A percentile compares a stretch with the other conserved stretches of the same genome.
Conservation (phyloP, 2,113 vertebrate genomes). For the Ptilorrhoa leucosticta region DNA sequence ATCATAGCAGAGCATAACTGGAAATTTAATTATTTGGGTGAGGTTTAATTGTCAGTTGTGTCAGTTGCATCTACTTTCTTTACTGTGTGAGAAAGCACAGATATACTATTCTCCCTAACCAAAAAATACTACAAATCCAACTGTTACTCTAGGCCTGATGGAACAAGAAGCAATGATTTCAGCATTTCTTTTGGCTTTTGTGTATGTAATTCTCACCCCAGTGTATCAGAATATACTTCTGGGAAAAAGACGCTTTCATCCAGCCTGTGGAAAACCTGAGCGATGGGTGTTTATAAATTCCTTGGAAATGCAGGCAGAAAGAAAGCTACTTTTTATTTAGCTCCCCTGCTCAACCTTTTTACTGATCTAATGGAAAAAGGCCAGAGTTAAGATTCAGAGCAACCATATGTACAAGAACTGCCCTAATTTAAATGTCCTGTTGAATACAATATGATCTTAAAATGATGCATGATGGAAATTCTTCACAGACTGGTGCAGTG, state of each 20-base stretch:
- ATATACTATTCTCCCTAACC: background rate
- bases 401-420: background rate
- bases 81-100: background rate
- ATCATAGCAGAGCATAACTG: background rate
- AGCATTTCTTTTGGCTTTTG: background rate
- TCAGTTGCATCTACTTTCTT: background rate
- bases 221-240: background rate
- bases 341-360: background rate
- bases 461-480: constrained; percentile 40
- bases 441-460: constrained; percentile 13
- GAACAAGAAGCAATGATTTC: background rate
- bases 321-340: background rate
- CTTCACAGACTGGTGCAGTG: background rate
- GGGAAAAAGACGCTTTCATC: background rate
- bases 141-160: background rate
- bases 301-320: background rate
- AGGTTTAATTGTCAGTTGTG: background rate
- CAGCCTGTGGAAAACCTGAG: background rate
- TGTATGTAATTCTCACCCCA: background rate
- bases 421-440: background rate
- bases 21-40: background rate
- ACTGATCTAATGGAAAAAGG: background rate
- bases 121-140: background rate
- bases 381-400: constrained; percentile 23
- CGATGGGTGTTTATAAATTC: background rate